phyloP scores from a whole-genome alignment of 2,888 invertebrate genomes.

The Drosophila mulleri region DNA sequence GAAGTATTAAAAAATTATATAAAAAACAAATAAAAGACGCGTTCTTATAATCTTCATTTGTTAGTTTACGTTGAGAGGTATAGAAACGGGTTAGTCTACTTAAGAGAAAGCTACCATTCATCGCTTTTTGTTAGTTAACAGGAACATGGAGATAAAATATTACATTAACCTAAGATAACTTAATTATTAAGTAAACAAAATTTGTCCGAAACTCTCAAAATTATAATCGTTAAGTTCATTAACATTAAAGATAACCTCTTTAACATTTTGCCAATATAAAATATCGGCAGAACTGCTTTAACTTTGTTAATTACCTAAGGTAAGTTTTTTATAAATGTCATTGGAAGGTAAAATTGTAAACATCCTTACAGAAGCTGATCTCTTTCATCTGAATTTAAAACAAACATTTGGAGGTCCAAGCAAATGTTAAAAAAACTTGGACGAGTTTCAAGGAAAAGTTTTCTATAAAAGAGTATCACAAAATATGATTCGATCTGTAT shows the following conservation, averaged over 20 bases:
- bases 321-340: not conserved
- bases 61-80: constrained; percentile 35
- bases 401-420: too few relatives aligned
- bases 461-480: too few relatives aligned
- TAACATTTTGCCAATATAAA: too few relatives aligned
- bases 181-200: constrained; percentile 12
- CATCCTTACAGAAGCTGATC: not conserved
- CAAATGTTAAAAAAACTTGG: too few relatives aligned
- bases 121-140: constrained; percentile 26
- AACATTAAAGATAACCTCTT: not conserved
- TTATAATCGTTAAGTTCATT: not conserved
- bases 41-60: constrained; percentile 26
- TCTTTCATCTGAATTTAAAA: too few relatives aligned
- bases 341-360: not conserved
- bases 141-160: constrained; percentile 1
- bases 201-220: not conserved
- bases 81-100: constrained; percentile 53
- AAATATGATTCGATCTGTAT: too few relatives aligned
- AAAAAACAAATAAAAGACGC: constrained; percentile 16
- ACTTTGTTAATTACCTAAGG: not conserved
- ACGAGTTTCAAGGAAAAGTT: too few relatives aligned
- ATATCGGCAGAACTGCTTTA: not conserved
- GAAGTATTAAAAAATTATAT: constrained; percentile 12
- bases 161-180: constrained; percentile 30
- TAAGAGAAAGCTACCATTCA: constrained; percentile 34